Evolutionary conservation across 1,140 invertebrate species (phyloP).

Genomic region (Carcinoscorpius rotundicauda): DNA sequence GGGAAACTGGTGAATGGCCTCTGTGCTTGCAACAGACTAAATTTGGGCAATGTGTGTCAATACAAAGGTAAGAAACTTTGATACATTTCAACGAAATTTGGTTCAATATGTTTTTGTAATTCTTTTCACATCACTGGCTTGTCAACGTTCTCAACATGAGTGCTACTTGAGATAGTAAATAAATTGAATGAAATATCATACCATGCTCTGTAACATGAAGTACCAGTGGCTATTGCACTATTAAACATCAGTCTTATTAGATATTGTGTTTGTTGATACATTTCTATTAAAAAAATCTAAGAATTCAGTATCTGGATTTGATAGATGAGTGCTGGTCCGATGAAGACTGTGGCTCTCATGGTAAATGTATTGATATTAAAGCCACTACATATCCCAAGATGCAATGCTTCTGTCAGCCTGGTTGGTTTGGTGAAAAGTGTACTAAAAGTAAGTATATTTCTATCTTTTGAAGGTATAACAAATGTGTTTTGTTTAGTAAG

Average conservation of each 20-base stretch:
- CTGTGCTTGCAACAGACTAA: conserved; percentile 56
- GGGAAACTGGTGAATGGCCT: conserved; percentile 56
- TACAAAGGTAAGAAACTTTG: conserved; percentile 46
- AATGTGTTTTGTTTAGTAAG: too few species aligned
- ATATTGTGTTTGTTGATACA: too few species aligned
- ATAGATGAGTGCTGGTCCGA: conserved; percentile 53
- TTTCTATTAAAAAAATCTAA: not conserved
- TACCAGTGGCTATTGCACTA: too few species aligned
- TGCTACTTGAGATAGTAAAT: too few species aligned
- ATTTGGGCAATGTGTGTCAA: conserved; percentile 67
- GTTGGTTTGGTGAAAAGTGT: conserved; percentile 52
- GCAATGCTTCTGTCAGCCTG: conserved; percentile 77
- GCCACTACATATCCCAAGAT: conserved; percentile 63
- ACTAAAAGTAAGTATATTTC: conserved; percentile 29
- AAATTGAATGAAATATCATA: too few species aligned
- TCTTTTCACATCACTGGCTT: too few species aligned
- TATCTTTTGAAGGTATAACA: too few species aligned
- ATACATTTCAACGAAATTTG: not conserved
- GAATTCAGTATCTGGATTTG: not conserved
- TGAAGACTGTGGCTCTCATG: conserved; percentile 67
- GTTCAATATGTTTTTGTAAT: not conserved
- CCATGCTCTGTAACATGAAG: too few species aligned
- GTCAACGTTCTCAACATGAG: too few species aligned
- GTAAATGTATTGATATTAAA: conserved; percentile 64
- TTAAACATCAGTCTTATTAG: too few species aligned